Evolutionary conservation across 2,888 invertebrate genomes (phyloP).

Genomic region (Ichneumon xanthorius): DNA sequence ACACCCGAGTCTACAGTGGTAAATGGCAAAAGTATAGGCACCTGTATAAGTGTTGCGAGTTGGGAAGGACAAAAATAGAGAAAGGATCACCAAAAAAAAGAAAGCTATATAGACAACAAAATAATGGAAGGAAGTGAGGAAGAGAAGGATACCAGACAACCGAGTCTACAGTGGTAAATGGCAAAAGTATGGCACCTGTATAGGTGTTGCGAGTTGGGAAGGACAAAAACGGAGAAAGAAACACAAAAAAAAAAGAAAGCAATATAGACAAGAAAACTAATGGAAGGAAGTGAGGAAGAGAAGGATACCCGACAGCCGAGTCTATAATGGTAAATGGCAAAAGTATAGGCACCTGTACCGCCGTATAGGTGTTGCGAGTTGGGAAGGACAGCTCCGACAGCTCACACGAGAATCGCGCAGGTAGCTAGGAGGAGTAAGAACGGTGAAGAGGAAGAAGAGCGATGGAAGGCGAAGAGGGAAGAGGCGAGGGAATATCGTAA

Average conservation of each 20-base stretch:
- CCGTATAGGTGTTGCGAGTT: slow-evolving; percentile 19
- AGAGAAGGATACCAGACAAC: slow-evolving; percentile 18
- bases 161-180: neutral
- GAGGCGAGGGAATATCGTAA: slow-evolving; percentile 72
- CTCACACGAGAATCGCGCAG: slow-evolving; percentile 45
- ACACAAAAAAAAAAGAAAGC: slow-evolving; percentile 20
- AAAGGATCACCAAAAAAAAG: no score
- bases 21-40: no score
- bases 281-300: slow-evolving; percentile 6
- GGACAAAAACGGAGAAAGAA: slow-evolving; percentile 13
- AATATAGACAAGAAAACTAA: neutral
- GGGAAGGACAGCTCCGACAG: slow-evolving; percentile 28
- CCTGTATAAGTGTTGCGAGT: no score
- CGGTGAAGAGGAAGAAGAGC: slow-evolving; percentile 21
- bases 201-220: slow-evolving; percentile 34
- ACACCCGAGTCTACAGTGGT: no score
- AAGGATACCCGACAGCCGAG: slow-evolving; percentile 14
- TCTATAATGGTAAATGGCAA: neutral
- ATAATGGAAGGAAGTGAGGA: slow-evolving; percentile 11
- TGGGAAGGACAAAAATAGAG: no score
- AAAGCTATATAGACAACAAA: neutral
- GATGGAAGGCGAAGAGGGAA: neutral
- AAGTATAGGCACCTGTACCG: slow-evolving; percentile 33
- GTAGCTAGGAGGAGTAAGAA: slow-evolving; percentile 54
- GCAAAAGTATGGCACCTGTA: slow-evolving; percentile 22